Evolutionary conservation across 2,888 invertebrate genomes (phyloP).

Genomic region (Norana najaformis): DNA sequence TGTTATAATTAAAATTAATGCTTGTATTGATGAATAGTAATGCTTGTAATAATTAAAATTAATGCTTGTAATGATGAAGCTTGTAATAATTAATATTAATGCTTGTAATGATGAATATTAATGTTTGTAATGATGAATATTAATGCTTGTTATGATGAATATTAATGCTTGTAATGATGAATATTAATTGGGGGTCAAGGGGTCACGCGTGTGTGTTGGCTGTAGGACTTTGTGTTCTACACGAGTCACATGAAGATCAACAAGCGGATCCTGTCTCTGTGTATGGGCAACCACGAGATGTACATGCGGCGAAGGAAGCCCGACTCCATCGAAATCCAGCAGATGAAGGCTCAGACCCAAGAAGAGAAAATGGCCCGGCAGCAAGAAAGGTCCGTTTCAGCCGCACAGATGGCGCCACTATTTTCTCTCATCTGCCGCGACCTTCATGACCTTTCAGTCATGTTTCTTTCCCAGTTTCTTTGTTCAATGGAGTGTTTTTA

Average conservation of each 20-base stretch:
- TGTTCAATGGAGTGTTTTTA: no score
- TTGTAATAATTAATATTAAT: no score
- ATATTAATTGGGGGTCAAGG: background rate
- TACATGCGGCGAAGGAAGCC: constrained; percentile 98
- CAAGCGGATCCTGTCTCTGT: constrained; percentile 94
- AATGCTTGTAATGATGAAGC: no score
- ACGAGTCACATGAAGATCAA: constrained; percentile 96
- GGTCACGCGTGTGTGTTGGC: constrained; percentile 19
- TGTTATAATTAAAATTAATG: no score
- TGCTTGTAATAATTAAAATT: no score
- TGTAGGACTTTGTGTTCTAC: constrained; percentile 93
- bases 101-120: background rate
- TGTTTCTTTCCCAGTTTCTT: no score
- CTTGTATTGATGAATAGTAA: no score
- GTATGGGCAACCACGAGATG: constrained; percentile 99
- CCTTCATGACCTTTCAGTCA: no score
- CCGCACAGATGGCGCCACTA: background rate
- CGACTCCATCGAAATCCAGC: constrained; percentile 93
- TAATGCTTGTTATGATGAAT: background rate
- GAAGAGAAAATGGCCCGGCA: constrained; percentile 94
- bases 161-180: background rate
- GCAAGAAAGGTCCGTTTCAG: constrained; percentile 76
- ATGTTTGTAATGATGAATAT: no score
- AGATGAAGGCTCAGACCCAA: constrained; percentile 98
- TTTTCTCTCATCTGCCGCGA: background rate